Evolutionary conservation across 2,888 invertebrate species (phyloP).

Genomic region (Sarcophaga carnaria): DNA sequence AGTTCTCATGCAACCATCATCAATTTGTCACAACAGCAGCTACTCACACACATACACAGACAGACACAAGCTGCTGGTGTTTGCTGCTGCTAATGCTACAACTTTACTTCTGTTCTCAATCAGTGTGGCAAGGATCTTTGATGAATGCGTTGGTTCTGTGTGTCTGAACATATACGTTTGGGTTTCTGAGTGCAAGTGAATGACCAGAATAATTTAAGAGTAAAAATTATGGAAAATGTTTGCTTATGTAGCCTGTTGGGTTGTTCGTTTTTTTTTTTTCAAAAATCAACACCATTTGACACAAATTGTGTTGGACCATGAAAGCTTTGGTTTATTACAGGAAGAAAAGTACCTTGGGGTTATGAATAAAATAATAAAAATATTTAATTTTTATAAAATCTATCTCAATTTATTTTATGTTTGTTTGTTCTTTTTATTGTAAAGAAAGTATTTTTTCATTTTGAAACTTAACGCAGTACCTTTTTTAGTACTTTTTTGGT

Average conservation of each 20-base stretch:
- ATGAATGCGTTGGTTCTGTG: slow-evolving; percentile 22
- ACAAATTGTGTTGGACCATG: slow-evolving; percentile 12
- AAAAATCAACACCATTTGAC: neutral
- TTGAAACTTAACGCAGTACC: too few species aligned
- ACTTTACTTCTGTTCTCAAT: neutral
- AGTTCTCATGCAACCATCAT: slow-evolving; percentile 43
- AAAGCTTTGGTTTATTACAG: too few species aligned
- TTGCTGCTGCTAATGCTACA: neutral
- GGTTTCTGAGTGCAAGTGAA: slow-evolving; percentile 11
- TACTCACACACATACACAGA: neutral
- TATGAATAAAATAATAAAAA: too few species aligned
- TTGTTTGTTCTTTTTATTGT: too few species aligned
- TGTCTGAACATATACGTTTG: too few species aligned
- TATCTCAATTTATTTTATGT: too few species aligned
- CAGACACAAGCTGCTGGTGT: too few species aligned
- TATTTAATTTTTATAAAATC: too few species aligned
- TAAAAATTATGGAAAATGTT: slow-evolving; percentile 38
- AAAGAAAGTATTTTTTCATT: too few species aligned
- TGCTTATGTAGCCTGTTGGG: neutral
- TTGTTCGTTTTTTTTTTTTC: neutral
- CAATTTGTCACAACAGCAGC: slow-evolving; percentile 34
- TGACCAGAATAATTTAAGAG: slow-evolving; percentile 57
- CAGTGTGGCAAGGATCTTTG: slow-evolving; percentile 32
- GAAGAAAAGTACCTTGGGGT: too few species aligned
- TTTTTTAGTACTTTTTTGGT: too few species aligned